Percentiles rank a stretch among this genome's conserved stretches.
Conservation (phyloP, 2,888 invertebrate species). For the Terebella lapidaria region DNA sequence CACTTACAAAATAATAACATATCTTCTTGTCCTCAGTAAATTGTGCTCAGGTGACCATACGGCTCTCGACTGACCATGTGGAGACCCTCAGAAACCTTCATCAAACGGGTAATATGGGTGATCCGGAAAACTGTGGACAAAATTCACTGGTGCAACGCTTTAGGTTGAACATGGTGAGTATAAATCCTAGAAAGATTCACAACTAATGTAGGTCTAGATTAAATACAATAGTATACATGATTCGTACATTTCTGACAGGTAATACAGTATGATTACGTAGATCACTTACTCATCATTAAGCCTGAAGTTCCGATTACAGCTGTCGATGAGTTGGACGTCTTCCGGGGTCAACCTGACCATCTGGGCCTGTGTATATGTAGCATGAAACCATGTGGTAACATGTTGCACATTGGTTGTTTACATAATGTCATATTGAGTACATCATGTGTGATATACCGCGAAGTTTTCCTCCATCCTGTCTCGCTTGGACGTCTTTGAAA, state of each 20-base stretch:
- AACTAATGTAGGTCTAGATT: no score
- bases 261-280: no score
- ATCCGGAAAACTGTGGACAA: background rate
- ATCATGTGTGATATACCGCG: constrained; percentile 55
- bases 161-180: no score
- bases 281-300: constrained; percentile 1
- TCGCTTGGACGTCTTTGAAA: constrained; percentile 78
- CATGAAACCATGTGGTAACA: background rate
- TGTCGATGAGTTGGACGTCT: background rate
- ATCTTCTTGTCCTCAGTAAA: no score
- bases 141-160: no score
- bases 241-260: background rate
- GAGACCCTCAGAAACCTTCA: background rate
- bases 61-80: no score
- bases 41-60: no score
- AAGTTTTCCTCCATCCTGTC: constrained; percentile 69
- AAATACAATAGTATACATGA: no score
- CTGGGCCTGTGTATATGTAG: background rate
- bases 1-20: no score
- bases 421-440: background rate
- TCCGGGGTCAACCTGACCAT: background rate
- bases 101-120: background rate
- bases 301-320: background rate
- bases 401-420: background rate
- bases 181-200: background rate